These are phyloP conservation scores for Megalopta genalis DNA, from an alignment of 1,140 invertebrate genomes.

Conservation along the genomic window DNA sequence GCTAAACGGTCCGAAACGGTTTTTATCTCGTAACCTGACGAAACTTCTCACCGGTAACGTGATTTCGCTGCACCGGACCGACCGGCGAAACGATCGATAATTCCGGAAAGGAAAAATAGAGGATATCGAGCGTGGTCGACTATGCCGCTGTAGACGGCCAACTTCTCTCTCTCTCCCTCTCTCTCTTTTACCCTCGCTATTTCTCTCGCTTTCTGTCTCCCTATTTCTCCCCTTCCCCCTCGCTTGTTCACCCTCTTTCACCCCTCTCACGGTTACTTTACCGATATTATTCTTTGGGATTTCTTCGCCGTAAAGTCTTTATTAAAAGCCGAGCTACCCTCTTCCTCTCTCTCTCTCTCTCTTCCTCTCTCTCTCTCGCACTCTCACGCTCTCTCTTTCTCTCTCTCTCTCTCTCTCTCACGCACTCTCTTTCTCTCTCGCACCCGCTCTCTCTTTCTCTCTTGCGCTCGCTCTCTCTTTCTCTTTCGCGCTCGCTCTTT, in stretches of 20 bases:
- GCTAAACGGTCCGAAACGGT: slow-evolving; percentile 41
- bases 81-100: slow-evolving; percentile 50
- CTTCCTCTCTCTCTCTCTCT: too few species aligned
- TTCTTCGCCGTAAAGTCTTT: slow-evolving; percentile 65
- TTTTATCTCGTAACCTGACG: slow-evolving; percentile 9
- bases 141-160: slow-evolving; percentile 1
- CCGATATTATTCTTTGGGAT: slow-evolving; percentile 67
- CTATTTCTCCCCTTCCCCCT: too few species aligned
- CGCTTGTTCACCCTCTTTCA: not conserved
- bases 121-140: slow-evolving; percentile 30
- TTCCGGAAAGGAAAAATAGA: slow-evolving; percentile 53
- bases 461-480: not conserved
- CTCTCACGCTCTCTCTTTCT: not conserved
- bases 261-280: slow-evolving; percentile 39
- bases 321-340: slow-evolving; percentile 69
- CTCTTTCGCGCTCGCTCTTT: too few species aligned
- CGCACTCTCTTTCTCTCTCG: too few species aligned
- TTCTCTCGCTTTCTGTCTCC: too few species aligned
- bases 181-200: too few species aligned
- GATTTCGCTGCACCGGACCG: slow-evolving; percentile 31
- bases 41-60: slow-evolving; percentile 40
- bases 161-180: slow-evolving; percentile 2
- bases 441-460: not conserved
- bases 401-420: not conserved
- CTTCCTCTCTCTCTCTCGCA: too few species aligned